Conservation (phyloP, 2,888 invertebrate genomes). For the Cosmopolites sordidus region DNA sequence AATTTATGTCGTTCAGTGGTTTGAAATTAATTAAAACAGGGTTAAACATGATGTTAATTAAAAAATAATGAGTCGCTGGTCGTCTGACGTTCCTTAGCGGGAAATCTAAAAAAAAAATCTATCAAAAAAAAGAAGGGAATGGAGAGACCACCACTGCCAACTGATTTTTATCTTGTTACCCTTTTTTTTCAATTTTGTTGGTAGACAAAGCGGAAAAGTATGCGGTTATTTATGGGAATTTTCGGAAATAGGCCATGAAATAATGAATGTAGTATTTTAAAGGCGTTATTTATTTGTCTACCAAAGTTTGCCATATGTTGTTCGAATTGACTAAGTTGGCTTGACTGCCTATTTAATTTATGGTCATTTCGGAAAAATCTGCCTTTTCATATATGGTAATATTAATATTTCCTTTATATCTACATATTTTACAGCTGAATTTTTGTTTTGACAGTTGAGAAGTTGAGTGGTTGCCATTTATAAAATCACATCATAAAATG, state of each 20-base stretch:
- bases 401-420: too few relatives aligned
- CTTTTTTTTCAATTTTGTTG: not conserved
- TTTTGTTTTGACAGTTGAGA: too few relatives aligned
- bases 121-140: conserved; percentile 7
- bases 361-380: too few relatives aligned
- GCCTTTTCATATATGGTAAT: too few relatives aligned
- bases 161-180: conserved; percentile 11
- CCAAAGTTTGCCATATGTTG: not conserved
- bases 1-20: conserved; percentile 26
- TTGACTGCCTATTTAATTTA: too few relatives aligned
- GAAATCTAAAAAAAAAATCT: conserved; percentile 7
- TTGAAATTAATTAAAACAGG: conserved; percentile 35
- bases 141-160: conserved; percentile 11
- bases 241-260: conserved; percentile 20
- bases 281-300: not conserved
- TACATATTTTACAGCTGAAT: too few relatives aligned
- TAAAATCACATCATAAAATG: too few relatives aligned
- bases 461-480: too few relatives aligned
- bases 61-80: conserved; percentile 34
- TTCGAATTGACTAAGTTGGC: not conserved
- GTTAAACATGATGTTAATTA: conserved; percentile 35
- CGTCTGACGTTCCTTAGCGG: conserved; percentile 18
- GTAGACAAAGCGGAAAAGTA: conserved; percentile 20
- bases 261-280: conserved; percentile 9
- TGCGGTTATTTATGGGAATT: conserved; percentile 21